These are phyloP conservation scores for Tachina grossa DNA, from an alignment of 2,888 invertebrate genomes.

Conservation along the genomic window DNA sequence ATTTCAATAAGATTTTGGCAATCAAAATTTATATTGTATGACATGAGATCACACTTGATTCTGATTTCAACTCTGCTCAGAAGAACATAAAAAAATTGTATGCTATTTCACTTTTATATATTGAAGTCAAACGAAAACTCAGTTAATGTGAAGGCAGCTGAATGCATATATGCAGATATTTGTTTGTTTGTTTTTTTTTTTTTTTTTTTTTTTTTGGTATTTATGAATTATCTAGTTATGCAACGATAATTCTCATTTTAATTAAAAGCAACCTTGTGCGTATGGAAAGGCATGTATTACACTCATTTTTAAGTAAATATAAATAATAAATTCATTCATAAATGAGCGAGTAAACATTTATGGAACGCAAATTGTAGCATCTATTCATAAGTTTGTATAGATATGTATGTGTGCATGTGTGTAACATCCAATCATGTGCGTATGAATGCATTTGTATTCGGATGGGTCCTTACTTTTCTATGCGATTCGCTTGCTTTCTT, in stretches of 20 bases:
- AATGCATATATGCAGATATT: no score
- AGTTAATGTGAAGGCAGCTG: no score
- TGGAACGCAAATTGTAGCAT: constrained; percentile 26
- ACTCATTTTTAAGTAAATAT: constrained; percentile 17
- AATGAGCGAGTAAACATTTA: constrained; percentile 25
- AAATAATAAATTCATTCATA: constrained; percentile 26
- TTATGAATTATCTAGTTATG: neutral
- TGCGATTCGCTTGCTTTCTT: neutral
- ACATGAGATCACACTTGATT: no score
- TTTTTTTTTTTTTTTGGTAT: no score
- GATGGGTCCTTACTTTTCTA: neutral
- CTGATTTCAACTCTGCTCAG: no score
- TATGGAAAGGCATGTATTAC: neutral
- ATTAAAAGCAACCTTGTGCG: constrained; percentile 9
- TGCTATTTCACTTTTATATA: no score
- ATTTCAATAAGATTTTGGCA: no score
- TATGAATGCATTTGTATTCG: neutral
- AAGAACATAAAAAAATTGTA: no score
- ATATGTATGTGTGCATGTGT: neutral
- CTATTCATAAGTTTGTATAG: neutral
- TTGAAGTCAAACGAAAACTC: no score
- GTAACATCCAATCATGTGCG: neutral
- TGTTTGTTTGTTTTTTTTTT: no score
- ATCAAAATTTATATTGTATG: no score
- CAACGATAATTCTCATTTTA: neutral